A percentile compares a stretch with the other conserved stretches of the same genome.
phyloP scores from a whole-genome alignment of 2,888 invertebrate species.

The Megalurothrips usitatus region DNA sequence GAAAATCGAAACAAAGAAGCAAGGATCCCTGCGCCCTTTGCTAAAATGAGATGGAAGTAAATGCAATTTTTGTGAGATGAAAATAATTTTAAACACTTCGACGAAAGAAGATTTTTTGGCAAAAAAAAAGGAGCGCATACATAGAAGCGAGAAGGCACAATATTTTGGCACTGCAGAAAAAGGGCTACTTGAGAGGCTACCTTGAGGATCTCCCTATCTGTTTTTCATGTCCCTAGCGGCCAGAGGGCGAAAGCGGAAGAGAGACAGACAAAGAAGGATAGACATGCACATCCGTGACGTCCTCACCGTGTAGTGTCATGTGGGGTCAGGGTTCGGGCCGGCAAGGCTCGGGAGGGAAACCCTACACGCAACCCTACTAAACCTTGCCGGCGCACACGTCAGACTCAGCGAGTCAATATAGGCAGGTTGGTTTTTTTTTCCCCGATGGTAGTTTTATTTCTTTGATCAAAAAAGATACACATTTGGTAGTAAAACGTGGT shows the following conservation, averaged over 20 bases:
- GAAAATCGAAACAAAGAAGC: too few species aligned
- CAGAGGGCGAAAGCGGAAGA: constrained; percentile 24
- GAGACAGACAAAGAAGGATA: constrained; percentile 25
- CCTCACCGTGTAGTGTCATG: constrained; percentile 5
- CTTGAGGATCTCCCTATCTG: constrained; percentile 20
- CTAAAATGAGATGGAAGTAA: too few species aligned
- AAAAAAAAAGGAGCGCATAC: too few species aligned
- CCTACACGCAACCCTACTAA: not conserved
- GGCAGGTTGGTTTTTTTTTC: constrained; percentile 7
- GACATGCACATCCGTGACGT: not conserved
- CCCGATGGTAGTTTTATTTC: constrained; percentile 28
- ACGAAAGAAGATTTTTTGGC: not conserved
- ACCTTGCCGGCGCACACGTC: not conserved
- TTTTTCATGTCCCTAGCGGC: not conserved
- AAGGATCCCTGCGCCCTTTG: too few species aligned
- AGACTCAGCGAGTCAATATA: not conserved
- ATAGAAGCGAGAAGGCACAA: not conserved
- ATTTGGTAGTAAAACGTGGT: constrained; percentile 34
- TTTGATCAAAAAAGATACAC: constrained; percentile 32
- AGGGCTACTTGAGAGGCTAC: constrained; percentile 14
- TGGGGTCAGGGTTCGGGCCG: not conserved
- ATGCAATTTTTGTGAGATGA: too few species aligned
- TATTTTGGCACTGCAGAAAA: not conserved
- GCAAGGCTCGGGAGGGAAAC: not conserved
- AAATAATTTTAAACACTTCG: too few species aligned